These are phyloP conservation scores for Dusona sp. DNA, from an alignment of 2,888 invertebrate genomes.

Conservation along the genomic window DNA sequence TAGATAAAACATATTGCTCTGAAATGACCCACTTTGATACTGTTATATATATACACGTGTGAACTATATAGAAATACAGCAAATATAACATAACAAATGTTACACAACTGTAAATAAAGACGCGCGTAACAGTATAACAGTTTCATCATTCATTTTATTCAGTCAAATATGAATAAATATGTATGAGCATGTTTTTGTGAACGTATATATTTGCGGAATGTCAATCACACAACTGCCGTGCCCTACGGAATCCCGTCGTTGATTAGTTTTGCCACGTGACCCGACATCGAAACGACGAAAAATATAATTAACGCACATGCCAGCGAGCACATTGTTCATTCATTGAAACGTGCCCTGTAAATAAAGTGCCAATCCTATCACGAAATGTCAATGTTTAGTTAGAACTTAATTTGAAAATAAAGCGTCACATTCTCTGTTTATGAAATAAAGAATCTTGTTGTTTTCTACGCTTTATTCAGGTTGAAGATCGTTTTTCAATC, in stretches of 20 bases:
- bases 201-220: constrained; percentile 11
- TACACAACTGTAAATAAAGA: neutral
- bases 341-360: neutral
- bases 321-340: constrained; percentile 12
- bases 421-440: neutral
- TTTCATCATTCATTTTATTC: constrained; percentile 25
- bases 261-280: constrained; percentile 49
- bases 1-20: neutral
- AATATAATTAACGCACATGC: constrained; percentile 33
- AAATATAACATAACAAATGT: too few species aligned
- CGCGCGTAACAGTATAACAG: neutral
- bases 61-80: too few species aligned
- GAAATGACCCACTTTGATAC: neutral
- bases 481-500: neutral
- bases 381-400: neutral
- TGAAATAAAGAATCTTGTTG: neutral
- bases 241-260: constrained; percentile 26
- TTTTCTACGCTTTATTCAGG: neutral
- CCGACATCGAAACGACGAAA: constrained; percentile 13
- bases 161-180: constrained; percentile 2
- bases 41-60: neutral
- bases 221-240: constrained; percentile 1
- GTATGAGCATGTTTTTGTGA: neutral
- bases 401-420: neutral
- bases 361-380: neutral